Evolutionary conservation across 1,140 invertebrate species (phyloP).

Genomic region (Whitmania pigra): DNA sequence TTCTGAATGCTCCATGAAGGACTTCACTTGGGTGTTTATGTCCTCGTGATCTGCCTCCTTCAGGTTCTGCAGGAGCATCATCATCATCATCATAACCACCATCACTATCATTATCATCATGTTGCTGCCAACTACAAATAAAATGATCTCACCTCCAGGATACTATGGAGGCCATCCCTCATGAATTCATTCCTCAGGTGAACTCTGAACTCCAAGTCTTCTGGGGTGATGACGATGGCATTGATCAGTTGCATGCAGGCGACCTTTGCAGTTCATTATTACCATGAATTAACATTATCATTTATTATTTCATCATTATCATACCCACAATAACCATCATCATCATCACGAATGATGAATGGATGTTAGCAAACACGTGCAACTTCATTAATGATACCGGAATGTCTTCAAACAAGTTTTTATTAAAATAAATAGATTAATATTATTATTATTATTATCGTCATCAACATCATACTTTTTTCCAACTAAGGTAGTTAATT

Average conservation of each 20-base stretch:
- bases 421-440: too few relatives aligned
- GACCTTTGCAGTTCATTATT: constrained; percentile 44
- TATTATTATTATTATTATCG: too few relatives aligned
- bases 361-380: too few relatives aligned
- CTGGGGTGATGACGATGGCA: constrained; percentile 73
- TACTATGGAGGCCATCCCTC: constrained; percentile 71
- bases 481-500: too few relatives aligned
- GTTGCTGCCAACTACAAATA: not conserved
- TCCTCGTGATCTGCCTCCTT: constrained; percentile 50
- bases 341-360: too few relatives aligned
- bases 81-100: constrained; percentile 14
- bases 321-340: not conserved
- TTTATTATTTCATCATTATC: not conserved
- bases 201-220: constrained; percentile 82
- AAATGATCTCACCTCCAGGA: constrained; percentile 50
- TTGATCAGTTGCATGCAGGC: constrained; percentile 86
- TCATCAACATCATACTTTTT: too few relatives aligned
- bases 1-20: constrained; percentile 74
- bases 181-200: constrained; percentile 91
- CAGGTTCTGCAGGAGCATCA: constrained; percentile 29
- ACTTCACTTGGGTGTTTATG: constrained; percentile 64
- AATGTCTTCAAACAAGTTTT: too few relatives aligned
- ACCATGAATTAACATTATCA: constrained; percentile 9
- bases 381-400: too few relatives aligned
- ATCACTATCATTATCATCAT: constrained; percentile 10